Conservation (phyloP, 2,797 vertebrate species). For the Ctenopoma multispine region DNA sequence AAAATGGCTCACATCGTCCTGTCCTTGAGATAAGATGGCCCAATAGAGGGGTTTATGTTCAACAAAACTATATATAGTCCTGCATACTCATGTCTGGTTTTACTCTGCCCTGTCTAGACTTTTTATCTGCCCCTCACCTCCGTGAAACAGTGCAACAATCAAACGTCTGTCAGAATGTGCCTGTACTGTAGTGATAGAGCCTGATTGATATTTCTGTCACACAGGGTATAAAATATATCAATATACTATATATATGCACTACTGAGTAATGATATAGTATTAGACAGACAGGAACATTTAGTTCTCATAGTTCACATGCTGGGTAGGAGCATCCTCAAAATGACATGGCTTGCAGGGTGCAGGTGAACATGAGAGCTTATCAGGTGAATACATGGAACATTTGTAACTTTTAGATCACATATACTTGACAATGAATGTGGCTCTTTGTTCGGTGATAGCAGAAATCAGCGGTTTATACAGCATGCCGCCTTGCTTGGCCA, state of each 20-base stretch:
- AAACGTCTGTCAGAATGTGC: slow-evolving; percentile 7
- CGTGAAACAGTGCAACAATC: slow-evolving; percentile 11
- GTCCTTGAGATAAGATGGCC: slow-evolving; percentile 83
- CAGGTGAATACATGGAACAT: slow-evolving; percentile 38
- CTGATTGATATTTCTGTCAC: neutral
- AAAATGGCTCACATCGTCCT: slow-evolving; percentile 76
- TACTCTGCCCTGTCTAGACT: slow-evolving; percentile 31
- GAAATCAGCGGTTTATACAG: slow-evolving; percentile 21
- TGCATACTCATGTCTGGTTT: slow-evolving; percentile 56
- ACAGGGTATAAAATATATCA: neutral
- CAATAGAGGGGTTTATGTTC: slow-evolving; percentile 73
- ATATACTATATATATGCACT: too few species aligned
- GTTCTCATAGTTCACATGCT: neutral
- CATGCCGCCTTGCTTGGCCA: slow-evolving; percentile 40
- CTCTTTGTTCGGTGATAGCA: slow-evolving; percentile 65
- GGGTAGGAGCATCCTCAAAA: too few species aligned
- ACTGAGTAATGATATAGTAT: too few species aligned
- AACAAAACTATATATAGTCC: slow-evolving; percentile 69
- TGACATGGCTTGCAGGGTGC: too few species aligned
- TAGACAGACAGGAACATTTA: too few species aligned
- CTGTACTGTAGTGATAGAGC: neutral
- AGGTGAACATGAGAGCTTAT: slow-evolving; percentile 1
- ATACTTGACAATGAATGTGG: slow-evolving; percentile 59
- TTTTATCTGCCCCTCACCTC: slow-evolving; percentile 18
- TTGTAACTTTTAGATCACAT: slow-evolving; percentile 29